Percentiles rank a stretch among this genome's conserved stretches.
These are phyloP conservation scores for Chesias legatella DNA, from an alignment of 2,888 invertebrate genomes.

Conservation along the genomic window DNA sequence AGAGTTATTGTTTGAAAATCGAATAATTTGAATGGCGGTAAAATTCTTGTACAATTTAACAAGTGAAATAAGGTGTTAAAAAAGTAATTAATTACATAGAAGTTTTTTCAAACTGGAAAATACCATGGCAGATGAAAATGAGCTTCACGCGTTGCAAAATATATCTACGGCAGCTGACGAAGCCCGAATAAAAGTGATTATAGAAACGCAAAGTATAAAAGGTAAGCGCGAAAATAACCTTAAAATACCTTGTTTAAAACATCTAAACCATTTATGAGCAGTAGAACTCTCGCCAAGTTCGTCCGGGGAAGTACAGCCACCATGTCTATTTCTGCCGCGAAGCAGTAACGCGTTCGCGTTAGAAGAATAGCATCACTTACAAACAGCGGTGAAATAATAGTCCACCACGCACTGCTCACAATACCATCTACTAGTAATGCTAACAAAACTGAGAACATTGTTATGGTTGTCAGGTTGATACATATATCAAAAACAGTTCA, in stretches of 20 bases:
- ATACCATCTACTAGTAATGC: constrained; percentile 88
- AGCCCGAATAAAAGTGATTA: constrained; percentile 51
- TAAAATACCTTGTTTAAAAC: too few species aligned
- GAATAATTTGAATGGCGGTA: too few species aligned
- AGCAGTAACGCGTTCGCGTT: too few species aligned
- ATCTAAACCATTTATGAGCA: too few species aligned
- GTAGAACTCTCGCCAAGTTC: too few species aligned
- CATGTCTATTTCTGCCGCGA: too few species aligned
- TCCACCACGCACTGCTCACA: constrained; percentile 89
- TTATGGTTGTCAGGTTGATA: constrained; percentile 90
- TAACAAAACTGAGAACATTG: constrained; percentile 91
- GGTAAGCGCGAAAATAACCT: constrained; percentile 41
- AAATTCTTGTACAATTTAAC: too few species aligned
- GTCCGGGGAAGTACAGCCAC: too few species aligned
- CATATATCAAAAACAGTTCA: constrained; percentile 98
- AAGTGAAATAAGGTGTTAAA: too few species aligned
- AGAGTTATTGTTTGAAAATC: too few species aligned
- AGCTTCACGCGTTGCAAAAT: constrained; percentile 49
- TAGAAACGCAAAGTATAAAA: constrained; percentile 58
- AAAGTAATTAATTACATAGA: too few species aligned
- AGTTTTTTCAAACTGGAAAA: too few species aligned
- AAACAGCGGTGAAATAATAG: constrained; percentile 94
- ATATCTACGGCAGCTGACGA: constrained; percentile 56
- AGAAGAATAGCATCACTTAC: constrained; percentile 95
- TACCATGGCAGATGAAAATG: constrained; percentile 48